Evolutionary conservation across 2,797 vertebrate genomes (phyloP), one percentile per base, ranked within the genome.

Genomic region (Notamacropus eugenii): DNA sequence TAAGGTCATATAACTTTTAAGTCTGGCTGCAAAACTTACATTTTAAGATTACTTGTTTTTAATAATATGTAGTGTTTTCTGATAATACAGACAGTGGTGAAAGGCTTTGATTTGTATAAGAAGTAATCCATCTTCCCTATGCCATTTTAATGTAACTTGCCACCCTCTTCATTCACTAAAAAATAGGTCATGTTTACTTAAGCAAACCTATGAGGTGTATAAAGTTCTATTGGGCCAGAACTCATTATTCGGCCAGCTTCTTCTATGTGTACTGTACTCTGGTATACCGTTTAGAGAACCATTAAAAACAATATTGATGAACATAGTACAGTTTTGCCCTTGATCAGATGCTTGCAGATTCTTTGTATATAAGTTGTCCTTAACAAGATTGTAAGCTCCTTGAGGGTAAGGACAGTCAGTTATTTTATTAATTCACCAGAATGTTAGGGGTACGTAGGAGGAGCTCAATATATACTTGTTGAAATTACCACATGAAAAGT

Each of bases 31-130:
- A 96, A 94, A 97, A 93, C 96, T 94, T 97, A 97, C 96, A 92
- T 97, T 96, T 93, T 93, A 92, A 96, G 97, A 90, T 98, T 94
- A 95, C 96, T 31, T 97, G 94, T 96, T 97, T 98, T 98, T 97
- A 97, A 95, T 97, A 97, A 95, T 96, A 94, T 94, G 97, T 96
- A 97, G 97, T 98, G 97, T 96, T 98, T 98, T 97, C 96, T 98
- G 94, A 96, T 97, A 97, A 97, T 95, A 82, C 95, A 87, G 50
- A 82, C 94, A 46, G 50, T 97, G 96, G 95, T 96, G 92, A 97
- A 93, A 96, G 94, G 91, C 93, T 97, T 92, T 97, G 93, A 96
- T 96, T 96, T 97, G 95, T 95, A 0, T 98, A 96, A 95, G 13
- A 94, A 97, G 95, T 97, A 96, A 97, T 96, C 92, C 97, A 96